These are phyloP conservation scores for Adelognathus sp. DNA, from an alignment of 2,888 invertebrate genomes.

Conservation along the genomic window DNA sequence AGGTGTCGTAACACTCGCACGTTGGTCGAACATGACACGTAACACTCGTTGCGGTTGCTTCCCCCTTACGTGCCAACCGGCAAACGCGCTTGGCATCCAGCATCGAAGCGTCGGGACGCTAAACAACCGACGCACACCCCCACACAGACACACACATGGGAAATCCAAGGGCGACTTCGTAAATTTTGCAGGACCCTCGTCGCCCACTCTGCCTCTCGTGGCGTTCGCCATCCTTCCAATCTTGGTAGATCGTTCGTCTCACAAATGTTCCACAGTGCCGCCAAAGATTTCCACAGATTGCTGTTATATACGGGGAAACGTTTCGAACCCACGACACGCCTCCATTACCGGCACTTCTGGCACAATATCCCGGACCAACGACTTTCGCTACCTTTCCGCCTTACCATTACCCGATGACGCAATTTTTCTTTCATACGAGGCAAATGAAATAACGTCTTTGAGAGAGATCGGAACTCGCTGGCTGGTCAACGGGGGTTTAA, in stretches of 20 bases:
- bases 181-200: constrained; percentile 30
- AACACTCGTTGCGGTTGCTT: background rate
- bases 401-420: background rate
- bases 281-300: constrained; percentile 52
- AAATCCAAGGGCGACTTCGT: constrained; percentile 32
- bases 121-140: background rate
- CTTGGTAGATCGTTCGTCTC: constrained; percentile 13
- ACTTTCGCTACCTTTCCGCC: constrained; percentile 9
- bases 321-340: constrained; percentile 47
- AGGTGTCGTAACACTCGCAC: constrained; percentile 34
- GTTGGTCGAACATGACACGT: background rate
- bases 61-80: constrained; percentile 6
- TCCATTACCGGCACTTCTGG: constrained; percentile 49
- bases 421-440: background rate
- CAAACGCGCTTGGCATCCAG: background rate
- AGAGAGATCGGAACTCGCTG: background rate
- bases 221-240: background rate
- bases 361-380: constrained; percentile 45
- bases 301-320: constrained; percentile 53
- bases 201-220: background rate
- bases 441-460: background rate
- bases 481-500: background rate
- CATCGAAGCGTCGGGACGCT: constrained; percentile 16
- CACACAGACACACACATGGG: too few species aligned
- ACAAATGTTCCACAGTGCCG: constrained; percentile 35